Conservation (phyloP, 2,797 vertebrate species). For the Crypturellus tataupa region DNA sequence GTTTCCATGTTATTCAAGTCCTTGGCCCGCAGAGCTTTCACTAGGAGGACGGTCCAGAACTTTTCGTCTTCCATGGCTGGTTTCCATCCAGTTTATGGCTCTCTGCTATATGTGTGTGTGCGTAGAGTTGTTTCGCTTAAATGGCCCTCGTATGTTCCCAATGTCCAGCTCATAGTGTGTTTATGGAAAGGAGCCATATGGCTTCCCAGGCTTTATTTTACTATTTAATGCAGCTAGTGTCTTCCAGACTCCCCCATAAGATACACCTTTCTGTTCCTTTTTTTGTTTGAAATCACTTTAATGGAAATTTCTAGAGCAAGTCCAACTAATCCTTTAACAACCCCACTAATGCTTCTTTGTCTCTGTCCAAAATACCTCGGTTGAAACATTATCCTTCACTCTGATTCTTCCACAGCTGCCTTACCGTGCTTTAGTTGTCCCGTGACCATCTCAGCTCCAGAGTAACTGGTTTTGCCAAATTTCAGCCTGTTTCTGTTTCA, state of each 20-base stretch:
- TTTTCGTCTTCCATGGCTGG: neutral
- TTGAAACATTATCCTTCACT: neutral
- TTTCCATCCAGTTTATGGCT: conserved; percentile 1
- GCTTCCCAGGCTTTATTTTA: conserved; percentile 26
- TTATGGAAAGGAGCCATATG: conserved; percentile 27
- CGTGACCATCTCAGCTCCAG: neutral
- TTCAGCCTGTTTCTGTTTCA: neutral
- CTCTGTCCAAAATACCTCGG: neutral
- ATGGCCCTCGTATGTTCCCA: conserved; percentile 34
- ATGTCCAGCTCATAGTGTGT: neutral
- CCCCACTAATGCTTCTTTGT: neutral
- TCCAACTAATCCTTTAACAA: neutral
- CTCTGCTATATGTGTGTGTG: neutral
- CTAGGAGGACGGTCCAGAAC: conserved; percentile 11
- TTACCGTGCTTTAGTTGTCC: neutral
- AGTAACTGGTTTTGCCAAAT: neutral
- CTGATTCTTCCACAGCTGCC: neutral
- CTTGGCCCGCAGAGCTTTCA: neutral
- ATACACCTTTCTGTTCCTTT: neutral
- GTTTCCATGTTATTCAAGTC: neutral
- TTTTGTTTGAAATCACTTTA: neutral
- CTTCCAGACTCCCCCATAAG: neutral
- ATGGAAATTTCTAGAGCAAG: neutral
- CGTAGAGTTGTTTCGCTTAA: neutral
- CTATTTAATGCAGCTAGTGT: neutral